Evolutionary conservation across 53 echinoderm and acorn worm species (phyloP).

Genomic region (Echinarachnius parma): DNA sequence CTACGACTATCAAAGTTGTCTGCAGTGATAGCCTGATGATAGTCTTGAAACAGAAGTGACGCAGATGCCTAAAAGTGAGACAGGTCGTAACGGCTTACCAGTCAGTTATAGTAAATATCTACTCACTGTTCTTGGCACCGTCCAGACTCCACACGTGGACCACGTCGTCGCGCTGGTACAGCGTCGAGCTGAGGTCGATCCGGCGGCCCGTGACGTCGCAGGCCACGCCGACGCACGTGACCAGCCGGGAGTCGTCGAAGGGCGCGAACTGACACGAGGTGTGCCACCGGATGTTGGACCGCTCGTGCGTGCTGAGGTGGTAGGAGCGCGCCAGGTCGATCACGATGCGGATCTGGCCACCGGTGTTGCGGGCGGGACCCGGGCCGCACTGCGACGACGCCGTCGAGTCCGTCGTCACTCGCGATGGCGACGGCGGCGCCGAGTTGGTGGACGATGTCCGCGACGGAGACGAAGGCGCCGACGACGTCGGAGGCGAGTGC

Average conservation of each 20-base stretch:
- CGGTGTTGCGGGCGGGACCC: slow-evolving; percentile 53
- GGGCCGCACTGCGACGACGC: slow-evolving; percentile 2
- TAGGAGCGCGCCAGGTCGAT: slow-evolving; percentile 67
- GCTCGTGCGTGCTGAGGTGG: slow-evolving; percentile 58
- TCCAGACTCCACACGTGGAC: slow-evolving; percentile 84
- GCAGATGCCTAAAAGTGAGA: no score
- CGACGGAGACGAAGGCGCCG: slow-evolving; percentile 29
- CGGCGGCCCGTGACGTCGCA: slow-evolving; percentile 61
- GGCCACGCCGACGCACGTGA: slow-evolving; percentile 81
- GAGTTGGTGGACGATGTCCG: slow-evolving; percentile 34
- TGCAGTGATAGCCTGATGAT: no score
- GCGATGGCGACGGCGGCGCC: slow-evolving; percentile 4
- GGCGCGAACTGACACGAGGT: slow-evolving; percentile 90
- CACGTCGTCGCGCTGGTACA: slow-evolving; percentile 67
- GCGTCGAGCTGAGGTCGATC: slow-evolving; percentile 46
- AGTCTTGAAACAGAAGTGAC: no score
- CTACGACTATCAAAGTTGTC: no score
- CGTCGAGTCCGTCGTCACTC: slow-evolving; percentile 1
- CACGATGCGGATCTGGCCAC: slow-evolving; percentile 78
- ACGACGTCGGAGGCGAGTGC: slow-evolving; percentile 31
- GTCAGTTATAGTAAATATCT: no score
- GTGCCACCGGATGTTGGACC: slow-evolving; percentile 74
- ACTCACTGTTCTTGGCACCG: slow-evolving; percentile 60
- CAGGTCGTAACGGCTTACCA: background rate
- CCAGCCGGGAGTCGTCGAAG: slow-evolving; percentile 80